Evolutionary conservation across 2,888 invertebrate species (phyloP).

Genomic region (Nomada lathburiana): DNA sequence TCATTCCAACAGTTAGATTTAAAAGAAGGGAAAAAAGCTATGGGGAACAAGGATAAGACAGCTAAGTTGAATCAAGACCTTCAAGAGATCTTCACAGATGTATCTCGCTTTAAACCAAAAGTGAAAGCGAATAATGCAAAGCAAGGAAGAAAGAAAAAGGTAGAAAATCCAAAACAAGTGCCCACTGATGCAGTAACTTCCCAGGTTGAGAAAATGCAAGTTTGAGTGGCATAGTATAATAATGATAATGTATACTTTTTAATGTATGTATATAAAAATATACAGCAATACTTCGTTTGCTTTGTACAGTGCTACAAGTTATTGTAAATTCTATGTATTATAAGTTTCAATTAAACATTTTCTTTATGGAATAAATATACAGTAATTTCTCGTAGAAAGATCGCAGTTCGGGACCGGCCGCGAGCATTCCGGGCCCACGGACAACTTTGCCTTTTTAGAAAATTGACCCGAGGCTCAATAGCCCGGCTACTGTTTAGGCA

Average conservation of each 20-base stretch:
- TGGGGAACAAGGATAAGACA: constrained; percentile 76
- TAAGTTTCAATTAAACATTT: constrained; percentile 14
- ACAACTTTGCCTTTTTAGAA: too few species aligned
- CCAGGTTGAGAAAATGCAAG: constrained; percentile 63
- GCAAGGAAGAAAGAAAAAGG: constrained; percentile 42
- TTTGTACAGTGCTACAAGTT: constrained; percentile 13
- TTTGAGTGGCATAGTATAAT: constrained; percentile 40
- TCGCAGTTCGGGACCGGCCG: too few species aligned
- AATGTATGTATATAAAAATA: neutral
- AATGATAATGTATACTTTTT: neutral
- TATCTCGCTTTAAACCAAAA: constrained; percentile 66
- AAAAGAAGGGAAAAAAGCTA: constrained; percentile 75
- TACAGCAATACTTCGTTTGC: constrained; percentile 9
- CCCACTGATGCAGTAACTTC: constrained; percentile 49
- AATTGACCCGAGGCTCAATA: too few species aligned
- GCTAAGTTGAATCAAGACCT: constrained; percentile 79
- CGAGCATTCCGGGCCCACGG: too few species aligned
- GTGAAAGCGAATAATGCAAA: constrained; percentile 54
- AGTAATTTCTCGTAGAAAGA: too few species aligned
- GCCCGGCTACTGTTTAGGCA: too few species aligned
- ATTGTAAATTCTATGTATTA: constrained; percentile 26
- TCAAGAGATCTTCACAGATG: constrained; percentile 77
- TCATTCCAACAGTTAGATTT: constrained; percentile 78
- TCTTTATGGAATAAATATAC: constrained; percentile 37
- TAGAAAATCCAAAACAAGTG: constrained; percentile 6